A percentile compares a stretch with the other conserved stretches of the same genome.
These are phyloP conservation scores for Pelecanus crispus DNA, from an alignment of 2,113 vertebrate species.

Conservation along the genomic window DNA sequence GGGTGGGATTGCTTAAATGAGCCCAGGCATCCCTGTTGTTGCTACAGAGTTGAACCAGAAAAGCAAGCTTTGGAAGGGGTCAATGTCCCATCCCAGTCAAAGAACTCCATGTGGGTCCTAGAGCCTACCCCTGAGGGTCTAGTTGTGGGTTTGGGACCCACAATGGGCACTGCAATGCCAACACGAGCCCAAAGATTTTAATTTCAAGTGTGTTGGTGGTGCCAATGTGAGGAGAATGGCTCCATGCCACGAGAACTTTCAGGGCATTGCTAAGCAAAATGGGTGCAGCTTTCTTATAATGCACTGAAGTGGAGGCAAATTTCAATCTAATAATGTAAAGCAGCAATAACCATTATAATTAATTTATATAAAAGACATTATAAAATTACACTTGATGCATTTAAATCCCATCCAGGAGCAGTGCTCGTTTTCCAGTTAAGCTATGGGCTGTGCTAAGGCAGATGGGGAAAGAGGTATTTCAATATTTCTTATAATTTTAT, in stretches of 20 bases:
- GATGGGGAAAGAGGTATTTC: constrained; percentile 71
- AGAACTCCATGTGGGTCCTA: neutral
- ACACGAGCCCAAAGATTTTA: neutral
- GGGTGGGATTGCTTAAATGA: neutral
- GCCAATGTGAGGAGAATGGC: neutral
- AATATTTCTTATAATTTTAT: constrained; percentile 82
- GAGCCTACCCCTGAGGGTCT: neutral
- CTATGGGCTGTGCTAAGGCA: constrained; percentile 61
- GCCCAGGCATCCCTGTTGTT: no score
- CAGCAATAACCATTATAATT: constrained; percentile 76
- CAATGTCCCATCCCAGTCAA: neutral
- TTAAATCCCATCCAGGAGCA: constrained; percentile 59
- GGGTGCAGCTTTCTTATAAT: constrained; percentile 37
- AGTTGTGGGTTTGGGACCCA: neutral
- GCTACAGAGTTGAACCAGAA: neutral
- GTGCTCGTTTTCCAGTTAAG: constrained; percentile 67
- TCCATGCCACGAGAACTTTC: neutral
- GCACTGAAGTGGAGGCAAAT: constrained; percentile 54
- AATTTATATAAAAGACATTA: constrained; percentile 80
- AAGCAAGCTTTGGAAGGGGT: neutral
- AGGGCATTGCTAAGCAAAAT: neutral
- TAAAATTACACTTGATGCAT: constrained; percentile 68
- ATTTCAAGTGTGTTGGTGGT: neutral
- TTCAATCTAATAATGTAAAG: constrained; percentile 72
- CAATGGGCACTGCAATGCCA: neutral